Percentiles rank a stretch among this genome's conserved stretches.
Conservation (phyloP, 2,888 invertebrate species). For the Hydropsyche betteni region DNA sequence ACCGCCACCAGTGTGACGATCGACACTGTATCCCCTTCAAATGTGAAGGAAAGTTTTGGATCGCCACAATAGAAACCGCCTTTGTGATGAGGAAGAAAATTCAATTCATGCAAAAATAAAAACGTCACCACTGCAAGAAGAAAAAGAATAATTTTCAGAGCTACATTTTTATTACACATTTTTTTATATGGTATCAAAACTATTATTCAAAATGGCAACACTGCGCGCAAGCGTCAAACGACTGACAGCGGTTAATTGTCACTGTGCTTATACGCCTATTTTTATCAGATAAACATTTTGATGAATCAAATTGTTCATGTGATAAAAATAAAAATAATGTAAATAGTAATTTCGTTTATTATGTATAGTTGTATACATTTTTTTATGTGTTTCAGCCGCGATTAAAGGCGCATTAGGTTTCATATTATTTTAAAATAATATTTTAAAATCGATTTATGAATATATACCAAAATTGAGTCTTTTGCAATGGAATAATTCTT, state of each 20-base stretch:
- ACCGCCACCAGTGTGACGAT: conserved; percentile 65
- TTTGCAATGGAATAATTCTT: background rate
- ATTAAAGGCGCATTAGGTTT: too few relatives aligned
- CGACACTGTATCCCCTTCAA: conserved; percentile 74
- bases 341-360: too few relatives aligned
- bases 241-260: too few relatives aligned
- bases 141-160: conserved; percentile 41
- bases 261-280: too few relatives aligned
- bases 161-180: too few relatives aligned
- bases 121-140: conserved; percentile 68
- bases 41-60: conserved; percentile 73
- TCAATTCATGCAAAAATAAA: conserved; percentile 71
- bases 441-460: background rate
- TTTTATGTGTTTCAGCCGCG: too few relatives aligned
- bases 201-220: conserved; percentile 11
- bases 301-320: too few relatives aligned
- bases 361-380: too few relatives aligned
- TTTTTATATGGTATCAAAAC: background rate
- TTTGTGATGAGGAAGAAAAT: conserved; percentile 69
- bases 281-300: too few relatives aligned
- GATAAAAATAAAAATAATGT: too few relatives aligned
- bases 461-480: conserved; percentile 14
- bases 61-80: conserved; percentile 78
- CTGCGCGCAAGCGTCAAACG: background rate
- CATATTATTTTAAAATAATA: background rate